These are phyloP conservation scores for Urechis unicinctus DNA, from an alignment of 2,888 invertebrate species.

Conservation along the genomic window DNA sequence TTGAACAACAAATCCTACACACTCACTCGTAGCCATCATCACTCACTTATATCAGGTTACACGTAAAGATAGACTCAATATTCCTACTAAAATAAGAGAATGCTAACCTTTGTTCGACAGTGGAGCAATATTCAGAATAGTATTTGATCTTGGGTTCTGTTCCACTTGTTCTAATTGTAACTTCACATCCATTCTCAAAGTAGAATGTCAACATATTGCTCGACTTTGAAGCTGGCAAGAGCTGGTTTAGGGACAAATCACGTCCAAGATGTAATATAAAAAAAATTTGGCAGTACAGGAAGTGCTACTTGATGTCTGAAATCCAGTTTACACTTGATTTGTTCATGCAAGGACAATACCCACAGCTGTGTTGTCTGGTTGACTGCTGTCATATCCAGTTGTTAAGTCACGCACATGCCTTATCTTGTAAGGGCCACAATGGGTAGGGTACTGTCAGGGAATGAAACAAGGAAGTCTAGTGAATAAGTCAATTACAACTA, in stretches of 20 bases:
- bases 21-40: too few relatives aligned
- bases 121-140: slow-evolving; percentile 67
- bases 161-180: slow-evolving; percentile 90
- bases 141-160: slow-evolving; percentile 99
- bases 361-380: slow-evolving; percentile 64
- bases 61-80: too few relatives aligned
- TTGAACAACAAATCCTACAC: too few relatives aligned
- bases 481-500: background rate
- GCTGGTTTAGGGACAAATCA: too few relatives aligned
- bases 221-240: slow-evolving; percentile 52
- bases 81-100: background rate
- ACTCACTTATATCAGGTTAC: too few relatives aligned
- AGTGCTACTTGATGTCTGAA: too few relatives aligned
- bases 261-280: too few relatives aligned
- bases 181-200: slow-evolving; percentile 76
- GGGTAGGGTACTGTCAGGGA: slow-evolving; percentile 50
- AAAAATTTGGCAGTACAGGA: too few relatives aligned
- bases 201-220: slow-evolving; percentile 91
- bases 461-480: background rate
- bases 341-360: slow-evolving; percentile 24
- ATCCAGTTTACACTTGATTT: too few relatives aligned
- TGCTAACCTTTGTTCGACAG: slow-evolving; percentile 34
- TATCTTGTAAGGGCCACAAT: slow-evolving; percentile 55
- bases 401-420: slow-evolving; percentile 78
- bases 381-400: slow-evolving; percentile 73